Percentiles rank a stretch among this genome's conserved stretches.
Conservation (phyloP, 1,140 invertebrate genomes). For the Magallana ariakensis region DNA sequence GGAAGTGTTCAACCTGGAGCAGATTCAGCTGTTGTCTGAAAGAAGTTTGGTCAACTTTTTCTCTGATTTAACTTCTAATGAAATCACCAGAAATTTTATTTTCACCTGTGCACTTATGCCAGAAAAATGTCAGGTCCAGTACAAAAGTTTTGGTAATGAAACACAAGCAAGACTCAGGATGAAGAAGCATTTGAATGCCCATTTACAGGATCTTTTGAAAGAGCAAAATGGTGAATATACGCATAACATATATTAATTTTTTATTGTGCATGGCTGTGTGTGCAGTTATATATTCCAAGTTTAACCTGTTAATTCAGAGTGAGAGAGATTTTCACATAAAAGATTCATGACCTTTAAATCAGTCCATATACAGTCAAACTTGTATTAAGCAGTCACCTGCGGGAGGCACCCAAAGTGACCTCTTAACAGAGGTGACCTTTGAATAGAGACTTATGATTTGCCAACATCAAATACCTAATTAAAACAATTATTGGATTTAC, state of each 20-base stretch:
- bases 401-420: too few relatives aligned
- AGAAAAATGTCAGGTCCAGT: conserved; percentile 80
- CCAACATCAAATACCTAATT: too few relatives aligned
- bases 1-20: conserved; percentile 78
- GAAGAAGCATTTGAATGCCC: conserved; percentile 80
- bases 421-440: too few relatives aligned
- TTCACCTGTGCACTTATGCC: conserved; percentile 82
- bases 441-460: too few relatives aligned
- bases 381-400: too few relatives aligned
- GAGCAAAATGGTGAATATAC: conserved; percentile 62
- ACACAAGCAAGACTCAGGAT: conserved; percentile 82
- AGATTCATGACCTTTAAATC: too few relatives aligned
- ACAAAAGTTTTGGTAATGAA: conserved; percentile 84
- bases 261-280: too few relatives aligned
- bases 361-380: too few relatives aligned
- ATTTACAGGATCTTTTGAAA: conserved; percentile 63
- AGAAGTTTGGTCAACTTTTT: conserved; percentile 83
- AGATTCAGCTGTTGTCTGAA: conserved; percentile 81
- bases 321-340: too few relatives aligned
- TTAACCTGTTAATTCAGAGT: too few relatives aligned
- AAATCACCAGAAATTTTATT: conserved; percentile 82
- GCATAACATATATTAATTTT: not conserved
- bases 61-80: conserved; percentile 82
- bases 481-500: too few relatives aligned
- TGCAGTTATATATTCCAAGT: too few relatives aligned